Evolutionary conservation across 2,113 vertebrate species (phyloP).

Genomic region (Petrocephalus zakoni): DNA sequence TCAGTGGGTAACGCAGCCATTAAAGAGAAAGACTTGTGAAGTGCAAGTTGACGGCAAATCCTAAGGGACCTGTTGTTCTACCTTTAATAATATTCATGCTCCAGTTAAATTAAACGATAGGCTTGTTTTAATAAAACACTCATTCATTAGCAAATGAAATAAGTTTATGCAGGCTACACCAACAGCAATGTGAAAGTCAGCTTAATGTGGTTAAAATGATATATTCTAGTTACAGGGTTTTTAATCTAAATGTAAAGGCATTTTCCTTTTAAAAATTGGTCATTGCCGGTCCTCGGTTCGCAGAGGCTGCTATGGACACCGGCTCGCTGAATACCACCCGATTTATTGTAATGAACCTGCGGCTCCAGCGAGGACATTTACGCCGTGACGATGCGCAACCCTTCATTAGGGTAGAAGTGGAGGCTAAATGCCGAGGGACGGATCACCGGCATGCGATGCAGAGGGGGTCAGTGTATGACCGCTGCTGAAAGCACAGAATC

Average conservation of each 20-base stretch:
- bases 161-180: neutral
- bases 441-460: neutral
- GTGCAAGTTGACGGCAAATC: neutral
- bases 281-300: neutral
- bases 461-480: neutral
- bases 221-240: neutral
- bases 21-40: neutral
- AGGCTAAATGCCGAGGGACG: constrained; percentile 1
- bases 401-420: neutral
- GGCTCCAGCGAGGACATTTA: neutral
- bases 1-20: neutral
- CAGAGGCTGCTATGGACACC: neutral
- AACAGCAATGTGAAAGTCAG: neutral
- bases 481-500: neutral
- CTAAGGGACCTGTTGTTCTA: neutral
- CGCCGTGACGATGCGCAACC: neutral
- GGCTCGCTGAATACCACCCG: neutral
- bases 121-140: neutral
- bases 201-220: neutral
- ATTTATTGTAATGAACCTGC: constrained; percentile 6
- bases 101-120: neutral
- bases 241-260: neutral
- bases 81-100: neutral
- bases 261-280: neutral
- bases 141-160: neutral